Evolutionary conservation across 2,797 vertebrate genomes (phyloP), one percentile per base, ranked within the genome.

Genomic region (Smutsia temminckii): DNA sequence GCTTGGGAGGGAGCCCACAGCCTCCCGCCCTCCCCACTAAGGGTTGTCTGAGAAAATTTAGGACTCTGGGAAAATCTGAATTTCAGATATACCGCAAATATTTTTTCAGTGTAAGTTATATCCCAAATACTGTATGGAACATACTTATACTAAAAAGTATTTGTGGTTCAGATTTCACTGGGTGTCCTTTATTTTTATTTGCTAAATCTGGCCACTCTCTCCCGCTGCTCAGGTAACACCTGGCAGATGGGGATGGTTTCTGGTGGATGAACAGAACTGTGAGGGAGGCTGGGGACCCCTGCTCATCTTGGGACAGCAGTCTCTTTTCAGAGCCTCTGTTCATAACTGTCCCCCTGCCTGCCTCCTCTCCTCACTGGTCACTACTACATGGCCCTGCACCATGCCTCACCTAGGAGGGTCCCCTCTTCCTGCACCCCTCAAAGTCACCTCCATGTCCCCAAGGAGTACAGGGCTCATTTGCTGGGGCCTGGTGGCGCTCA

Each of bases 371-470:
- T 94, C 94, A 20, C 89, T 12, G 23, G 37, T 53, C 87, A 49
- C 80, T 63, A 23, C 37, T 21, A 29, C 34, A 37, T 71, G 32
- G 69, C 13, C 93, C 63, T 29, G 14, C 2, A 27, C 49, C 66
- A 14, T 1, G 4, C 84, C 85, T 87, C 72, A 49, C 92, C 96
- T 92, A 66, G 46, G 18, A 94, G 96, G 92, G 95, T 97, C 95
- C 93, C 96, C 90, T 96, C 95, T 97, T 90, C 81, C 90, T 42
- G 72, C 94, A 97, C 97, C 95, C 96, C 98, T 96, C 98, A 98
- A 98, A 98, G 98, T 98, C 98, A 98, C 98, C 98, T 98, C 98
- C 66, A 34, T 14, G 96, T 98, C 98, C 97, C 98, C 51, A 12
- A 97, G 98, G 98, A 98, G 97, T 0, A 17, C 25, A 90, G 98